A percentile compares a stretch with the other conserved stretches of the same genome.
These are phyloP conservation scores for Drosophila setifemur DNA, from an alignment of 1,140 invertebrate species.

Conservation along the genomic window DNA sequence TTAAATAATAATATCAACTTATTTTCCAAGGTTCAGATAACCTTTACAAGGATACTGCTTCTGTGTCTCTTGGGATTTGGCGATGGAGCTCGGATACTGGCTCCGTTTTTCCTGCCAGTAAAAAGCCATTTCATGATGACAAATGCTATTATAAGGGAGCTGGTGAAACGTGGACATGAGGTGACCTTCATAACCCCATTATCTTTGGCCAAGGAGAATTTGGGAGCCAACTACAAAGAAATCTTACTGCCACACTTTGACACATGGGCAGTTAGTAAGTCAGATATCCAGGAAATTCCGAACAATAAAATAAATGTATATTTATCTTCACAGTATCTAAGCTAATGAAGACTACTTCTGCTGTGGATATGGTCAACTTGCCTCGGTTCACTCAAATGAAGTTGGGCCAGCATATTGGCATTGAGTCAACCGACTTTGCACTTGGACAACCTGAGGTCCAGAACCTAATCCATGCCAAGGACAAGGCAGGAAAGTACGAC, in stretches of 20 bases:
- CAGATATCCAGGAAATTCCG: background rate
- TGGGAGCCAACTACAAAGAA: constrained; percentile 67
- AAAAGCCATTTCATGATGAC: constrained; percentile 73
- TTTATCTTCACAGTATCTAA: constrained; percentile 1
- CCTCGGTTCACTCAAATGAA: constrained; percentile 4
- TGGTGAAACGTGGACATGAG: constrained; percentile 62
- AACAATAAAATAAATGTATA: background rate
- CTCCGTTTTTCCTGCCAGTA: constrained; percentile 63
- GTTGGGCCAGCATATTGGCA: constrained; percentile 33
- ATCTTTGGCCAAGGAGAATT: constrained; percentile 49
- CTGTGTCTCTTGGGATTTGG: background rate
- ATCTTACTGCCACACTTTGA: constrained; percentile 51
- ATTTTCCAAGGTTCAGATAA: background rate
- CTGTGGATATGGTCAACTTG: constrained; percentile 43
- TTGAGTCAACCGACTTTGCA: constrained; percentile 58
- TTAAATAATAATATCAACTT: no score
- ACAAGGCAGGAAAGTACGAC: constrained; percentile 81
- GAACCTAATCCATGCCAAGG: constrained; percentile 66
- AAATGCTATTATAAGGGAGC: constrained; percentile 52
- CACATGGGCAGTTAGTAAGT: constrained; percentile 49
- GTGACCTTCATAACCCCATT: constrained; percentile 67
- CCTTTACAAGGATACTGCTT: background rate
- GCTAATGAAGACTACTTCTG: constrained; percentile 12
- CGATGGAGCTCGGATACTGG: constrained; percentile 51
- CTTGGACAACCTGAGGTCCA: constrained; percentile 76